phyloP scores from a whole-genome alignment of 2,797 vertebrate species.

The Sardinella longiceps region DNA sequence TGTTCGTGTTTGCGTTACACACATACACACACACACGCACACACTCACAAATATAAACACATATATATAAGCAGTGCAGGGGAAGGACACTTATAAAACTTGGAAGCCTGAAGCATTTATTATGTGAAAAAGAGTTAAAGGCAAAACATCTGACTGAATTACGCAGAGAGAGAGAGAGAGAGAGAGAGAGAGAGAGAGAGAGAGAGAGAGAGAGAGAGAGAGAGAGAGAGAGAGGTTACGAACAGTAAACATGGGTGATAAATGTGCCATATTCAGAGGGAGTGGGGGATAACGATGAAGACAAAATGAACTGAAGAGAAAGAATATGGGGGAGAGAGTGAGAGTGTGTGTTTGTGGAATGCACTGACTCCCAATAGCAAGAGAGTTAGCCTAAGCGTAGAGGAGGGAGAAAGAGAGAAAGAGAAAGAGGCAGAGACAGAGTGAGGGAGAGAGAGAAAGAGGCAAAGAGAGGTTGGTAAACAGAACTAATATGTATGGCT shows the following conservation, averaged over 20 bases:
- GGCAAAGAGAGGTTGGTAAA: slow-evolving; percentile 7
- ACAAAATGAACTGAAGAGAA: background rate
- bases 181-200: background rate
- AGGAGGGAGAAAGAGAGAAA: background rate
- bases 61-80: background rate
- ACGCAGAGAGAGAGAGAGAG: background rate
- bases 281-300: background rate
- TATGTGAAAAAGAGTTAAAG: background rate
- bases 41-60: background rate
- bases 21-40: slow-evolving; percentile 6
- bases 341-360: too few species aligned
- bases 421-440: background rate
- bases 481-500: background rate
- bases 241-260: background rate
- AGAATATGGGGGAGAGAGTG: too few species aligned
- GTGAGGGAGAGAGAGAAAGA: background rate
- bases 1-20: background rate
- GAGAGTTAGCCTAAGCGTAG: too few species aligned
- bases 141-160: background rate
- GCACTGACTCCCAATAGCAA: too few species aligned
- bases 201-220: background rate
- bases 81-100: too few species aligned
- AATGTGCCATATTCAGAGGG: background rate
- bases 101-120: background rate
- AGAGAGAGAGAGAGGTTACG: background rate